Conservation (phyloP, 2,113 vertebrate species). For the Ciconia stormi region DNA sequence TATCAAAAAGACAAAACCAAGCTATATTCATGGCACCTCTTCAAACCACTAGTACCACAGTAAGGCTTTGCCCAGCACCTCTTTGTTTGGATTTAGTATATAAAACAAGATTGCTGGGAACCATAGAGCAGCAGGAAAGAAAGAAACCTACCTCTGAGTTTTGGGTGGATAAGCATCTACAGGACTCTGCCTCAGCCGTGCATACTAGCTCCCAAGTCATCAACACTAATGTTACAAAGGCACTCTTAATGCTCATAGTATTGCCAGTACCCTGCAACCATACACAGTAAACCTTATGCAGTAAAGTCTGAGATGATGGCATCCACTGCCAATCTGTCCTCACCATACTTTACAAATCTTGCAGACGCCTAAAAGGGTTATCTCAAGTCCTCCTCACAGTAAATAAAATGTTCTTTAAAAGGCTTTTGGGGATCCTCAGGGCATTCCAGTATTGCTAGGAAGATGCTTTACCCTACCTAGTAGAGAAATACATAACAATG, state of each 20-base stretch:
- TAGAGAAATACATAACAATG: constrained; percentile 64
- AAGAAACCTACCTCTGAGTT: not conserved
- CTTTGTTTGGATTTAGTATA: not conserved
- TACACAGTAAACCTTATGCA: not conserved
- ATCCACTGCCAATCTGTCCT: not conserved
- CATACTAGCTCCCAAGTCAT: not conserved
- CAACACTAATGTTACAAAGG: not conserved
- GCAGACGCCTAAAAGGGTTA: constrained; percentile 17
- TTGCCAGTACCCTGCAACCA: not conserved
- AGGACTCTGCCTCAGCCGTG: not conserved
- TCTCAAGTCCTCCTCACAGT: constrained; percentile 30
- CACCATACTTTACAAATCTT: not conserved
- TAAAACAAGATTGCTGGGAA: not conserved
- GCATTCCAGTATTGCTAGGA: constrained; percentile 50
- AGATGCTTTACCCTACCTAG: constrained; percentile 38
- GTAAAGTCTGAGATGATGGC: not conserved
- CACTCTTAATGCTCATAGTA: not conserved
- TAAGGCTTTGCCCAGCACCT: not conserved
- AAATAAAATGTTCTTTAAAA: constrained; percentile 66
- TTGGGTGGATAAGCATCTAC: not conserved
- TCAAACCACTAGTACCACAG: not conserved
- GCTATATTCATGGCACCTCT: not conserved
- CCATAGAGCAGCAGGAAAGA: not conserved
- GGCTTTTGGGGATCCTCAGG: constrained; percentile 61
- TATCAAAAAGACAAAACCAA: not conserved